phyloP scores from a whole-genome alignment of 2,888 invertebrate genomes.

The Cecidostiba fungosa region DNA sequence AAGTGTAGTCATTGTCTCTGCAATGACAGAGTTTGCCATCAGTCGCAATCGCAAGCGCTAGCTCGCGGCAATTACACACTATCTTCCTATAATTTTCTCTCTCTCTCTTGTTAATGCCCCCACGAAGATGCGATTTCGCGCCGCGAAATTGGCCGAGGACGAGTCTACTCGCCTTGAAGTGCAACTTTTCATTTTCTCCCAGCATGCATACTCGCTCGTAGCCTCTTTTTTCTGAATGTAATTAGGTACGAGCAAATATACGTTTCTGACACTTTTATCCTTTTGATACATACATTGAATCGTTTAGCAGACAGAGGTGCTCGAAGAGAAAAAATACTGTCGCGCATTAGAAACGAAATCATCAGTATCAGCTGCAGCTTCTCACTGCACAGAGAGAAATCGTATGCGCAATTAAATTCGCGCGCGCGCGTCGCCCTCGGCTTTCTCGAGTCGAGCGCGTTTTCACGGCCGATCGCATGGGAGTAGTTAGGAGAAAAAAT shows the following conservation, averaged over 20 bases:
- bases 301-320: too few species aligned
- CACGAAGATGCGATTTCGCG: not conserved
- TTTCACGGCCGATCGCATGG: conserved; percentile 45
- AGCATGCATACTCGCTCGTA: not conserved
- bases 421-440: not conserved
- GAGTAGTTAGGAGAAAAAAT: conserved; percentile 5
- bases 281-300: too few species aligned
- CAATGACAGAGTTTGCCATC: not conserved
- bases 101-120: not conserved
- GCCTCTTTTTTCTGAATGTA: not conserved
- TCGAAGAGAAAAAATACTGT: not conserved
- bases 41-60: not conserved
- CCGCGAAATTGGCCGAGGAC: not conserved
- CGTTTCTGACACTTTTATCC: too few species aligned
- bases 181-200: not conserved
- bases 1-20: conserved; percentile 18
- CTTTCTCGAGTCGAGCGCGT: conserved; percentile 16
- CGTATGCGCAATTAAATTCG: not conserved
- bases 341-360: not conserved
- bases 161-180: not conserved
- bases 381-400: not conserved
- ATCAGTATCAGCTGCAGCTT: too few species aligned
- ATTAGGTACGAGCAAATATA: too few species aligned
- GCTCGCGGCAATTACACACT: not conserved
- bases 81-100: conserved; percentile 2